Conservation (phyloP, 2,797 vertebrate species). For the Bradypodion pumilum region DNA sequence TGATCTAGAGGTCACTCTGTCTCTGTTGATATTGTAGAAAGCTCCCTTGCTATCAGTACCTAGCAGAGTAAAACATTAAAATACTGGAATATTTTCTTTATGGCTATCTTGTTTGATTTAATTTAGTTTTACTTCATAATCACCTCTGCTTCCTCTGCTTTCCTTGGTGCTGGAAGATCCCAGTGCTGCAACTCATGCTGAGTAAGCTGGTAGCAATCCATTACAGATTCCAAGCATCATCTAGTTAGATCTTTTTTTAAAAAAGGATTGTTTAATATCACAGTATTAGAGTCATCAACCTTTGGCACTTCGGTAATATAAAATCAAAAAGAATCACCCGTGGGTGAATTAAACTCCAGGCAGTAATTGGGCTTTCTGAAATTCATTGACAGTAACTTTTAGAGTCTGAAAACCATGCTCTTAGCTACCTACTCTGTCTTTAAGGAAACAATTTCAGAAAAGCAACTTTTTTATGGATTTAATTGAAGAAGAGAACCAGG, state of each 20-base stretch:
- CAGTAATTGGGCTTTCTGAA: background rate
- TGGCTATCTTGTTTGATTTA: slow-evolving; percentile 2
- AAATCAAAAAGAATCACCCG: background rate
- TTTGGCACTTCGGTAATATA: background rate
- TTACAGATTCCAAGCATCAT: slow-evolving; percentile 14
- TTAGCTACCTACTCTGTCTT: slow-evolving; percentile 13
- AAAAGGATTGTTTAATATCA: background rate
- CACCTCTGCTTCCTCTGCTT: background rate
- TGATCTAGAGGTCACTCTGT: background rate
- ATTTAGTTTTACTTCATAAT: slow-evolving; percentile 3
- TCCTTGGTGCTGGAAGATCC: background rate
- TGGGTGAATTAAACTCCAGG: slow-evolving; percentile 2
- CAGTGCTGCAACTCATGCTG: slow-evolving; percentile 1
- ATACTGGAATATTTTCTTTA: background rate
- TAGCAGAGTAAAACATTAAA: background rate
- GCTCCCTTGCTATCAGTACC: background rate
- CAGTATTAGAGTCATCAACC: background rate
- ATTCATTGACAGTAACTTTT: slow-evolving; percentile 34
- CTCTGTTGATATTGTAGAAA: slow-evolving; percentile 22
- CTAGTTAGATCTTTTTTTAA: background rate
- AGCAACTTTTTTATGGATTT: slow-evolving; percentile 10
- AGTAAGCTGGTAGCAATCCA: background rate
- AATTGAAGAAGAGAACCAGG: slow-evolving; percentile 1
- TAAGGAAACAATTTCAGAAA: slow-evolving; percentile 12
- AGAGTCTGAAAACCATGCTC: slow-evolving; percentile 14